These are phyloP conservation scores for Epinephelus moara DNA, from an alignment of 2,113 vertebrate genomes.

Conservation along the genomic window DNA sequence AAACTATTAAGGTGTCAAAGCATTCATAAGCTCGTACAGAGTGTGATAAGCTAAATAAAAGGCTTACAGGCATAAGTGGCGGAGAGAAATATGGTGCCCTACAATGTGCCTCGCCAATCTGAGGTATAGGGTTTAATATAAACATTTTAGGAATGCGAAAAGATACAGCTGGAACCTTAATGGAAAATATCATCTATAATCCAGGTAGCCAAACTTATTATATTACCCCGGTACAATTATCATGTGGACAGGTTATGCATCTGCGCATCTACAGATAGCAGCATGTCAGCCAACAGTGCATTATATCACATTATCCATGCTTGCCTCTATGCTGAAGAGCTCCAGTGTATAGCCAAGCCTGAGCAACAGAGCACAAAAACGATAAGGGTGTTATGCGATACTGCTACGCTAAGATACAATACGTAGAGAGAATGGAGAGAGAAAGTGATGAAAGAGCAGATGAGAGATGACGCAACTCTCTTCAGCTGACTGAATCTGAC, in stretches of 20 bases:
- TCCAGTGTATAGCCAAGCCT: constrained; percentile 4
- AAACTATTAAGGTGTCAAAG: neutral
- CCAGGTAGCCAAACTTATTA: neutral
- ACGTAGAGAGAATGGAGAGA: constrained; percentile 3
- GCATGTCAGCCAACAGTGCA: neutral
- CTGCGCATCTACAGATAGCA: neutral
- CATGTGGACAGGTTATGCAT: constrained; percentile 22
- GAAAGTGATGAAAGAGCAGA: constrained; percentile 52
- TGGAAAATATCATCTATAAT: neutral
- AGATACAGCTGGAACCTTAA: neutral
- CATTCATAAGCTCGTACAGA: neutral
- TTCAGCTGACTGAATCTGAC: constrained; percentile 43
- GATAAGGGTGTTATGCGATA: constrained; percentile 21
- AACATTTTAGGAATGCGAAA: neutral
- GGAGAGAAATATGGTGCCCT: neutral
- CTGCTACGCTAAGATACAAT: constrained; percentile 14
- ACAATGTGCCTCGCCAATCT: neutral
- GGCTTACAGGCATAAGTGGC: neutral
- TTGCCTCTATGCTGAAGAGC: constrained; percentile 12
- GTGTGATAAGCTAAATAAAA: constrained; percentile 3
- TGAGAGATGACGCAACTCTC: constrained; percentile 47
- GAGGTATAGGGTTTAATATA: neutral
- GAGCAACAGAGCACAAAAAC: constrained; percentile 32
- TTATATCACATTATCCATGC: constrained; percentile 18
- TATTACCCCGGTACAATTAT: neutral